These are phyloP conservation scores for Myrmophylax atrothorax DNA, from an alignment of 2,113 vertebrate genomes.

Conservation along the genomic window DNA sequence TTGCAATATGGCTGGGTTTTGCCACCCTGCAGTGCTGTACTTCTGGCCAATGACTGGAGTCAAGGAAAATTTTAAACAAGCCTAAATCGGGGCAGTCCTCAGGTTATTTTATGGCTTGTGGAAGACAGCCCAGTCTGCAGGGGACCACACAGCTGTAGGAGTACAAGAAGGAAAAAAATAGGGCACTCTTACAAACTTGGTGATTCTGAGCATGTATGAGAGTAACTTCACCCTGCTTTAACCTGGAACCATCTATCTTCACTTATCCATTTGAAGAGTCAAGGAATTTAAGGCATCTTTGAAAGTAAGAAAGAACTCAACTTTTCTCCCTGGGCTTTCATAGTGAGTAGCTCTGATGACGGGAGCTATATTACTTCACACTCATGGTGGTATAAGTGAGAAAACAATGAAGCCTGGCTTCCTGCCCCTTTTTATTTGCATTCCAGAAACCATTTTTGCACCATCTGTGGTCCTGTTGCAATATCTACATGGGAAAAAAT, in stretches of 20 bases:
- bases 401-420: neutral
- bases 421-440: neutral
- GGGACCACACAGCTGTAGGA: conserved; percentile 30
- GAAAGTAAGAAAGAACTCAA: neutral
- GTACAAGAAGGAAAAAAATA: neutral
- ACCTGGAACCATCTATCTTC: neutral
- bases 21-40: neutral
- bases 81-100: neutral
- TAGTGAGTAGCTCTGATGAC: neutral
- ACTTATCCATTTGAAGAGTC: neutral
- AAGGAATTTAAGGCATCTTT: neutral
- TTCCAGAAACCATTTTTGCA: conserved; percentile 4
- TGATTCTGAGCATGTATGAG: neutral
- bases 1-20: neutral
- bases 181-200: neutral
- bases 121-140: conserved; percentile 12
- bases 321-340: neutral
- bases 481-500: neutral
- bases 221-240: neutral
- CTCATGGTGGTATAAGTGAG: neutral
- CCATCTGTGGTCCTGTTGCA: neutral
- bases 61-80: neutral
- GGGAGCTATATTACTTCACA: neutral
- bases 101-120: conserved; percentile 12
- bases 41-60: neutral